These are phyloP conservation scores for Hetaerina titia DNA, from an alignment of 2,888 invertebrate species.

Conservation along the genomic window DNA sequence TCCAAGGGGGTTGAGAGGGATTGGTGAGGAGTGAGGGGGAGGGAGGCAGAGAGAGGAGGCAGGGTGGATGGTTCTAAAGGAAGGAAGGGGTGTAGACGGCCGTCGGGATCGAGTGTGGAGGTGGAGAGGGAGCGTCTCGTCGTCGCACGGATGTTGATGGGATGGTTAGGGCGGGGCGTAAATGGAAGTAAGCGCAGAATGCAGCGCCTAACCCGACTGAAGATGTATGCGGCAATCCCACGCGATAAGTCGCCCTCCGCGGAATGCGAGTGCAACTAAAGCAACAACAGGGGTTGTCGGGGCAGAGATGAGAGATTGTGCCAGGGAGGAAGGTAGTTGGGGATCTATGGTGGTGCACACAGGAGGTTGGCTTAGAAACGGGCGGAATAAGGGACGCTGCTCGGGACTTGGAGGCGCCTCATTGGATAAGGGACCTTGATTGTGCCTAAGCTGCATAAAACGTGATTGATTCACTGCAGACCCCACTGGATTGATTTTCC, in stretches of 20 bases:
- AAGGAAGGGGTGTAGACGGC: too few relatives aligned
- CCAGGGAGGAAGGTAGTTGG: background rate
- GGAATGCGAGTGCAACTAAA: conserved; percentile 34
- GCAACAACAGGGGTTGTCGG: background rate
- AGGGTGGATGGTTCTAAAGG: background rate
- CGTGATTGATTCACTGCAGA: background rate
- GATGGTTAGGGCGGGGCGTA: background rate
- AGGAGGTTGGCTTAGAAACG: background rate
- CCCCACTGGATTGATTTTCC: background rate
- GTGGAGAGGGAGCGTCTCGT: background rate
- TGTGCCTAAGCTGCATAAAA: background rate
- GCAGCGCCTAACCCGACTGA: background rate
- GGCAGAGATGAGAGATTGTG: conserved; percentile 8
- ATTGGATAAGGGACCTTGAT: background rate
- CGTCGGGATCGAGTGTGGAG: background rate
- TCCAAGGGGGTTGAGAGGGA: too few relatives aligned
- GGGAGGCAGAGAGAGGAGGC: background rate
- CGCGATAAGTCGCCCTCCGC: background rate
- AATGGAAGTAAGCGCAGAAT: conserved; percentile 21
- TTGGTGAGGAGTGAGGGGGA: background rate
- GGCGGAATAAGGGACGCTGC: background rate
- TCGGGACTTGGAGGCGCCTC: background rate
- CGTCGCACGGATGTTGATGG: conserved; percentile 6
- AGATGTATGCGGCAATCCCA: conserved; percentile 35
- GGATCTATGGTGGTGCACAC: background rate